Evolutionary conservation across 2,797 vertebrate genomes (phyloP), one percentile per base, ranked within the genome.

Genomic region (Florisuga fusca): DNA sequence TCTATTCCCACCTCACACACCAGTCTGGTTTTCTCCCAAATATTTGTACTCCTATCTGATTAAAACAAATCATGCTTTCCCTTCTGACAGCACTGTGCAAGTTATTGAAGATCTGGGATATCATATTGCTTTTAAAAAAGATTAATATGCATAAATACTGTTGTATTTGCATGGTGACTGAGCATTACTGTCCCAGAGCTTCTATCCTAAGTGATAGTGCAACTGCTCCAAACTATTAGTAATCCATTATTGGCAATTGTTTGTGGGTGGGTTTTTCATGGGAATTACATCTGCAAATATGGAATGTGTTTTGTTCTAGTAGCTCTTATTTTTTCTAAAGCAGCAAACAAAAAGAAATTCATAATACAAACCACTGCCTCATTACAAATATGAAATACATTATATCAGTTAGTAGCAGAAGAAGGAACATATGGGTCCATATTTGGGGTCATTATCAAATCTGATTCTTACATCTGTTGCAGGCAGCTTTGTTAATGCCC

Each of bases 281-380:
- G 66, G 85, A 91, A 62, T 91, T 91, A 62, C 76, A 78, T 86
- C 85, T 93, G 63, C 76, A 94, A 94, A 94, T 95, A 94, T 84
- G 91, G 85, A 75, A 81, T 36, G 45, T 66, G 73, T 94, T 88
- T 53, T 55, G 67, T 91, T 87, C 76, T 64, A 48, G 73, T 62
- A 43, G 51, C 79, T 73, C 48, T 63, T 74, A 7, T 26, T 89
- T 91, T 90, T 93, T 75, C 62, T 75, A 61, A 93, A 86, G 77
- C 67, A 90, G 74, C 77, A 80, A 93, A 96, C 87, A 94, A 93
- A 93, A 88, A 86, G 84, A 69, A 86, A 46, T 38, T 66, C 45
- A 80, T 50, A 84, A 73, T 79, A 41, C 83, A 93, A 95, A 91
- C 79, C 73, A 61, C 87, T 86, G 93, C 87, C 62, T 94, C 29